These are phyloP conservation scores for Brachyptera risi DNA, from an alignment of 2,888 invertebrate genomes.

Conservation along the genomic window DNA sequence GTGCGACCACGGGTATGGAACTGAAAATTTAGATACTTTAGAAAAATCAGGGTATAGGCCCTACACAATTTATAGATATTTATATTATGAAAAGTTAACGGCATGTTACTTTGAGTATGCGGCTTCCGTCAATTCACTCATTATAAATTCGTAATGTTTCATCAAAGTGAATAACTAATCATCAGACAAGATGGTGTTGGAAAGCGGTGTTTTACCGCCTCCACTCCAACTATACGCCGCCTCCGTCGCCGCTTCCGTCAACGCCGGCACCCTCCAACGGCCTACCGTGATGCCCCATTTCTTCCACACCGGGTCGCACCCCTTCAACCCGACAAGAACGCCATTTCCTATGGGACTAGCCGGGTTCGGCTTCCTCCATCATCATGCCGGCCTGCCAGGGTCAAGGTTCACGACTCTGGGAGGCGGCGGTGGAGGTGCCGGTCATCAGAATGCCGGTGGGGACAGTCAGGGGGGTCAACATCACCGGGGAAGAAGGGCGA, in stretches of 20 bases:
- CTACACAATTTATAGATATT: no score
- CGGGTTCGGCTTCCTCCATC: constrained; percentile 29
- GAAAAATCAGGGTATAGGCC: no score
- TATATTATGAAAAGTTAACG: no score
- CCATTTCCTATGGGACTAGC: constrained; percentile 30
- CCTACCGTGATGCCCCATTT: constrained; percentile 23
- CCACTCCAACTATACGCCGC: constrained; percentile 67
- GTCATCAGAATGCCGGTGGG: neutral
- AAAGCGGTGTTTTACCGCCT: constrained; percentile 61
- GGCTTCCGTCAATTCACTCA: no score
- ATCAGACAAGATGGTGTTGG: constrained; percentile 55
- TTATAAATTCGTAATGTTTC: no score
- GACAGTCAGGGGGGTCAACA: neutral
- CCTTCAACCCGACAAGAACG: neutral
- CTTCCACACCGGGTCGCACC: constrained; percentile 21
- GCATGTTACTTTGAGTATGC: no score
- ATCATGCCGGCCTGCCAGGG: constrained; percentile 14
- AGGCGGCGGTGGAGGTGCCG: neutral
- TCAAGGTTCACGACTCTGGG: constrained; percentile 13
- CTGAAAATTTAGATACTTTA: no score
- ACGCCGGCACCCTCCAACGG: constrained; percentile 40
- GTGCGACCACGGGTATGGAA: no score
- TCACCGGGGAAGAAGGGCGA: constrained; percentile 5
- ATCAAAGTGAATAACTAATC: no score
- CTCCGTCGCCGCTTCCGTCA: constrained; percentile 62